Percentiles rank a stretch among this genome's conserved stretches.
phyloP scores from a whole-genome alignment of 2,797 vertebrate species.

The Labroides dimidiatus region DNA sequence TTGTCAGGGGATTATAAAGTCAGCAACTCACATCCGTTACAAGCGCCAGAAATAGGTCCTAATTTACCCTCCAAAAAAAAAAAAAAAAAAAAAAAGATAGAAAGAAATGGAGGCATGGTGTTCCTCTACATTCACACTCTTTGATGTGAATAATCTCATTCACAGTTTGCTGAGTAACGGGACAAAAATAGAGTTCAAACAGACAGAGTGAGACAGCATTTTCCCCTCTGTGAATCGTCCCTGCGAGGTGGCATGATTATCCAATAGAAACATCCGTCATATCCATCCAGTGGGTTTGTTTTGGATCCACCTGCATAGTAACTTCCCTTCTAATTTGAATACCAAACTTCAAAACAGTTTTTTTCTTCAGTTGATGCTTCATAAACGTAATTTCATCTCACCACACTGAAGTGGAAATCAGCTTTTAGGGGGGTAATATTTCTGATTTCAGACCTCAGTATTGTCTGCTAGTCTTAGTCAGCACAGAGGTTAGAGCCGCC shows the following conservation, averaged over 20 bases:
- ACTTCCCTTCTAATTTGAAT: no score
- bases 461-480: neutral
- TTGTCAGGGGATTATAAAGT: constrained; percentile 79
- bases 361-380: no score
- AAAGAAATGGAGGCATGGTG: constrained; percentile 33
- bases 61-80: constrained; percentile 56
- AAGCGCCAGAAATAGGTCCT: constrained; percentile 75
- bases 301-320: no score
- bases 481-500: no score
- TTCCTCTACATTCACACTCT: constrained; percentile 66
- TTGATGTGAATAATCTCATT: constrained; percentile 82
- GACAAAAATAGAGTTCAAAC: constrained; percentile 58
- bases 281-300: no score
- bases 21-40: constrained; percentile 69
- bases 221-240: constrained; percentile 43
- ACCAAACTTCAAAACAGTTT: no score
- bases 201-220: constrained; percentile 18
- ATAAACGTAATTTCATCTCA: no score
- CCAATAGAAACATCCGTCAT: no score
- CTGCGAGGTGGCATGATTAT: neutral
- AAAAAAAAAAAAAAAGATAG: no score
- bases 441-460: neutral
- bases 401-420: neutral
- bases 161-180: constrained; percentile 61
- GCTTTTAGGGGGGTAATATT: neutral